These are phyloP conservation scores for Capitulum mitella DNA, from an alignment of 2,888 invertebrate species.

Conservation along the genomic window DNA sequence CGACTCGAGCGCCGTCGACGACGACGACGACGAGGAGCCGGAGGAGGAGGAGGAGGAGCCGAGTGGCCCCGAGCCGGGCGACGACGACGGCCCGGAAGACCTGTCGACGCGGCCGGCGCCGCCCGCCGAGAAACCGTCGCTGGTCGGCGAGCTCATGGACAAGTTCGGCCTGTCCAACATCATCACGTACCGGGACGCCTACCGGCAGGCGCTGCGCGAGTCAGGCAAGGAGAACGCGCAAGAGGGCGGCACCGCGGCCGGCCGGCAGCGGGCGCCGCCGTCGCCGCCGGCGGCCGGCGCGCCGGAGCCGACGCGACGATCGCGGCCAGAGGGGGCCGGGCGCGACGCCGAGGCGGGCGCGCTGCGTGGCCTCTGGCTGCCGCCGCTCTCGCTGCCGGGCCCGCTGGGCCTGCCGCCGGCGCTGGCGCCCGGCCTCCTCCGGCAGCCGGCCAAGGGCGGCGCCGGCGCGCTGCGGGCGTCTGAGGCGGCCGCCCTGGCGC, in stretches of 20 bases:
- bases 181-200: constrained; percentile 92
- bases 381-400: constrained; percentile 41
- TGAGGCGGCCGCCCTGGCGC: constrained; percentile 39
- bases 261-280: constrained; percentile 59
- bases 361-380: constrained; percentile 67
- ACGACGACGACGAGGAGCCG: constrained; percentile 63
- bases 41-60: constrained; percentile 66
- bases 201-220: constrained; percentile 89
- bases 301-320: constrained; percentile 63
- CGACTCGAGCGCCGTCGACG: constrained; percentile 57
- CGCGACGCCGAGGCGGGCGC: constrained; percentile 38
- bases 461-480: constrained; percentile 7
- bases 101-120: constrained; percentile 48
- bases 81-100: constrained; percentile 57
- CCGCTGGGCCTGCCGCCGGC: constrained; percentile 32
- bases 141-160: constrained; percentile 93
- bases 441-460: not conserved
- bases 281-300: constrained; percentile 53
- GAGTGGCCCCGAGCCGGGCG: constrained; percentile 63
- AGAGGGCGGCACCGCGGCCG: constrained; percentile 56
- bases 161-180: constrained; percentile 90
- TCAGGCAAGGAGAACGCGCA: constrained; percentile 53
- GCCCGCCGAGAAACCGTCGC: constrained; percentile 50
- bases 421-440: constrained; percentile 29
- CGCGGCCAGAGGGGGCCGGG: too few relatives aligned